These are phyloP conservation scores for Lasioglossum pauxillum DNA, from an alignment of 2,888 invertebrate species.

Conservation along the genomic window DNA sequence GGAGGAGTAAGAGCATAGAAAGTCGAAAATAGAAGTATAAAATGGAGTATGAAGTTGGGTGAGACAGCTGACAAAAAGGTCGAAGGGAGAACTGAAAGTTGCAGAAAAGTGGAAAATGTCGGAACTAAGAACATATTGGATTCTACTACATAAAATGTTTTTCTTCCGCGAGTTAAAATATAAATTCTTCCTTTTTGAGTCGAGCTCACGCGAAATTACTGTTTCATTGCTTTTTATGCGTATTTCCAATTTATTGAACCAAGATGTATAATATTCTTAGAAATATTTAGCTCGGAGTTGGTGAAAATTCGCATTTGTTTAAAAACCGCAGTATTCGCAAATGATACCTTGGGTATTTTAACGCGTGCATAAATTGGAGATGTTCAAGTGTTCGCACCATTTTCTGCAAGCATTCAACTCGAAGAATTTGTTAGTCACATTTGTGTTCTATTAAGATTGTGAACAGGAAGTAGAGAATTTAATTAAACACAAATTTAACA, in stretches of 20 bases:
- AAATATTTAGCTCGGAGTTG: neutral
- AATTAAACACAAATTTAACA: neutral
- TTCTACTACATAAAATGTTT: neutral
- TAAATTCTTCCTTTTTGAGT: neutral
- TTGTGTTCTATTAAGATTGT: neutral
- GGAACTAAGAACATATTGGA: conserved; percentile 10
- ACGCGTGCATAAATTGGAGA: neutral
- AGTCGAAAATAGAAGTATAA: conserved; percentile 16
- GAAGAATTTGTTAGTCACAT: neutral
- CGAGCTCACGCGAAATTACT: neutral
- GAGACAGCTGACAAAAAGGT: conserved; percentile 15
- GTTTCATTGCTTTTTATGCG: neutral
- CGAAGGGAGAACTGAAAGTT: conserved; percentile 36
- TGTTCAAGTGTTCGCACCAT: neutral
- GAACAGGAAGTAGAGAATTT: neutral
- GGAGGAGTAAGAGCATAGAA: neutral
- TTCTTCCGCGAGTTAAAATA: neutral
- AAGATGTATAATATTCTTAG: neutral
- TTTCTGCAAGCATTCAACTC: neutral
- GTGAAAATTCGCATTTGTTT: neutral
- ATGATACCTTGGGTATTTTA: neutral
- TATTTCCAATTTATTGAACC: neutral
- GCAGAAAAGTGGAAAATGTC: conserved; percentile 35
- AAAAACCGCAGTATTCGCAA: conserved; percentile 5
- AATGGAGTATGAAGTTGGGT: conserved; percentile 13